Evolutionary conservation across 2,797 vertebrate species (phyloP).

Genomic region (Scolopax rusticola): DNA sequence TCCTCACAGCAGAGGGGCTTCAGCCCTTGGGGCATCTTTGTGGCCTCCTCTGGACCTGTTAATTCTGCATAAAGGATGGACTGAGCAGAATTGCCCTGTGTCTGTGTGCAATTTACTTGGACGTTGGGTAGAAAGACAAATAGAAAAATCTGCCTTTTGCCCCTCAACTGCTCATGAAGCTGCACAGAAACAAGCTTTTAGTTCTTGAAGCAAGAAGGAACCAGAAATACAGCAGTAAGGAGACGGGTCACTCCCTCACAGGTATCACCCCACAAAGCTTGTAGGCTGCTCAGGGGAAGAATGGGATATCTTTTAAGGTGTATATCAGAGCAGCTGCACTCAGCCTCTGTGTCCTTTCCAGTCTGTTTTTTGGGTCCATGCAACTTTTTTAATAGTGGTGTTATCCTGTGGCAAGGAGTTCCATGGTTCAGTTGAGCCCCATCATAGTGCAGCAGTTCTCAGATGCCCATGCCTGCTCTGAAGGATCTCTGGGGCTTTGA

Average conservation of each 20-base stretch:
- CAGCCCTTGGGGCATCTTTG: no score
- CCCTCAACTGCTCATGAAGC: background rate
- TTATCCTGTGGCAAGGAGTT: background rate
- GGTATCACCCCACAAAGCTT: background rate
- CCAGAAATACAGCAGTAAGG: background rate
- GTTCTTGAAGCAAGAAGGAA: background rate
- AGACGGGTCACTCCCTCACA: background rate
- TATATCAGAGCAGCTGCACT: background rate
- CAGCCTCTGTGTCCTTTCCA: background rate
- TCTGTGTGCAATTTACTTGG: background rate
- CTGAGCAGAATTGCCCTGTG: background rate
- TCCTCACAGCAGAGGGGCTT: no score
- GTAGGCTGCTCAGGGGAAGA: background rate
- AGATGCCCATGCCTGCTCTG: background rate
- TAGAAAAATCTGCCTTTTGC: background rate
- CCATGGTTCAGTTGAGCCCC: background rate
- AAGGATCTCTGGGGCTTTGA: background rate
- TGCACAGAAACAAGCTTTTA: background rate
- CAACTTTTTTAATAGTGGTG: background rate
- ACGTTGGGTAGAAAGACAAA: background rate
- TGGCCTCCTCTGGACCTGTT: background rate
- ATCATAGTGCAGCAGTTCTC: background rate
- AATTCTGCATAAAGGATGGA: background rate
- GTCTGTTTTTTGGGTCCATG: background rate
- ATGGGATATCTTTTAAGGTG: background rate